Conservation (phyloP, 2,113 vertebrate species). For the Ciconia stormi region DNA sequence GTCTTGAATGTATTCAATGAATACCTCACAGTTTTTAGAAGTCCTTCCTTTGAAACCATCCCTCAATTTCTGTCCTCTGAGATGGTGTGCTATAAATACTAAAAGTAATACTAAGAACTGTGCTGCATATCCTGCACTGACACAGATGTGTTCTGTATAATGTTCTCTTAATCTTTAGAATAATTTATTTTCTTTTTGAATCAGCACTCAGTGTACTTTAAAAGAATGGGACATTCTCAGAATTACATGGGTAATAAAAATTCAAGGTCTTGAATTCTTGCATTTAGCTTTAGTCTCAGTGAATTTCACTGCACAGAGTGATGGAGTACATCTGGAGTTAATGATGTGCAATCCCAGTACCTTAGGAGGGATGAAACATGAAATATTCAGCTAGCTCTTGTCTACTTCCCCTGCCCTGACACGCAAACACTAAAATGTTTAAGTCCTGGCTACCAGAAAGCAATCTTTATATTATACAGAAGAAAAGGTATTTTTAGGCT, state of each 20-base stretch:
- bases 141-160: not conserved
- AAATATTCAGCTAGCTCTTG: not conserved
- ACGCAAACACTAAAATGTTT: not conserved
- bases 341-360: not conserved
- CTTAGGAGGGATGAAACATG: not conserved
- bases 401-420: not conserved
- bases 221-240: not conserved
- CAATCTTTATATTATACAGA: not conserved
- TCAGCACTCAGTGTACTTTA: not conserved
- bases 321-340: not conserved
- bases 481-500: not conserved
- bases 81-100: not conserved
- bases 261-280: not conserved
- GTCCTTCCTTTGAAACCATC: not conserved
- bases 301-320: not conserved
- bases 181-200: not conserved
- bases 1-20: not conserved
- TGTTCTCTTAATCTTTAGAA: not conserved
- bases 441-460: not conserved
- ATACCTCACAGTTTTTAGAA: not conserved
- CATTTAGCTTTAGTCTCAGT: not conserved
- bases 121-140: not conserved
- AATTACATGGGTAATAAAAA: not conserved
- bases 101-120: not conserved
- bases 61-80: not conserved